A percentile compares a stretch with the other conserved stretches of the same genome.
phyloP scores from a whole-genome alignment of 2,888 invertebrate genomes.

The Eubasilissa splendida region DNA sequence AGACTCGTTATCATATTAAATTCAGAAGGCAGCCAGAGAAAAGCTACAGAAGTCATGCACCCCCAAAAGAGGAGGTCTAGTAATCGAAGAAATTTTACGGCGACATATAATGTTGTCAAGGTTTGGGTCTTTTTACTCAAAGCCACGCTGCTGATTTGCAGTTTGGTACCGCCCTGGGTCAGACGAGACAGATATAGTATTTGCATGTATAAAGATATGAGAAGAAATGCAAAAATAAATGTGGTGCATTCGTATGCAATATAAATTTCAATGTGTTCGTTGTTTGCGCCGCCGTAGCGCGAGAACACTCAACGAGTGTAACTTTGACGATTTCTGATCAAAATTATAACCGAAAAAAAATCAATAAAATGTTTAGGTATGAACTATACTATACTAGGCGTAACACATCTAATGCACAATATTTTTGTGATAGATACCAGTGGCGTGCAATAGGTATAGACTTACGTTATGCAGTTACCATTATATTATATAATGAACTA shows the following conservation, averaged over 20 bases:
- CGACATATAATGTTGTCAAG: too few relatives aligned
- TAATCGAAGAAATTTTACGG: neutral
- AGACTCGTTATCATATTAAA: too few relatives aligned
- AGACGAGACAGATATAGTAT: constrained; percentile 43
- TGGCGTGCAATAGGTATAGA: too few relatives aligned
- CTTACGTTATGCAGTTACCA: too few relatives aligned
- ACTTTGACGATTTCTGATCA: neutral
- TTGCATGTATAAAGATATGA: constrained; percentile 45
- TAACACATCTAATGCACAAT: too few relatives aligned
- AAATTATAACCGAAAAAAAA: too few relatives aligned
- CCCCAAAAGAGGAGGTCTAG: neutral
- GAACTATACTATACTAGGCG: too few relatives aligned
- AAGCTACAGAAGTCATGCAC: too few relatives aligned
- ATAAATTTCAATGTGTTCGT: constrained; percentile 47
- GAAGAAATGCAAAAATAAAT: constrained; percentile 51
- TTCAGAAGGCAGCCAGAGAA: too few relatives aligned
- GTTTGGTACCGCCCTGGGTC: neutral
- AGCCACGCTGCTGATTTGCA: neutral
- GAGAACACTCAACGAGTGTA: neutral
- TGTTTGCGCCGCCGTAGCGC: constrained; percentile 10
- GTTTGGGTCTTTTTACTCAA: neutral
- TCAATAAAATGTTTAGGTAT: too few relatives aligned
- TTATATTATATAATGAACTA: too few relatives aligned
- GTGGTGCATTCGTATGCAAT: constrained; percentile 46
- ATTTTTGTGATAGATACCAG: too few relatives aligned